Base-by-base conservation (phyloP, 2,888 invertebrate genomes). In the Cyclophora albipunctata region DNA sequence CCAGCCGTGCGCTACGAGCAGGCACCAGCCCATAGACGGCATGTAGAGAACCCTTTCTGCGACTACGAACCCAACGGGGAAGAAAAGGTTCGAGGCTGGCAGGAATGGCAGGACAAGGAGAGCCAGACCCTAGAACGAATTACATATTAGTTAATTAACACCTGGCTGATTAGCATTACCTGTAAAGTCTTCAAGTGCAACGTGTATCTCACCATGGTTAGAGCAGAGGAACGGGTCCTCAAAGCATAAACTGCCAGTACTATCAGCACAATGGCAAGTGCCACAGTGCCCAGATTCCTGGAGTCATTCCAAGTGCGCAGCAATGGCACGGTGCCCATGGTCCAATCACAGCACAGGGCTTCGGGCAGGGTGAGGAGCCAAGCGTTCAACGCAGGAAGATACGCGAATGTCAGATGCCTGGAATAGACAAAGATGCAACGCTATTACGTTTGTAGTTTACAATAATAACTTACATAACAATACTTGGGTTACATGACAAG, bases 11-110 rank as follows among this genome's bases (percentile, higher is more conserved):
- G 96, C 97, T 3, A 98, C 91, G 34, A 98, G 90, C 79, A 98
- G 91, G 73, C 98, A 98, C 90, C 96, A 98, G 48, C 98, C 98
- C 97, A 98, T 98, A 7, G 98, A 98, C 0, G 98, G 98, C 90
- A 97, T 96, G 83, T 98, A 98, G 3, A 98, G 91, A 45, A 98
- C 95, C 61, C 98, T 90, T 84, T 98, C 98, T 2, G 98, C 98
- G 37, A 98, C 94, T 55, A 98, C 98, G 82, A 98, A 98, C 2
- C 98, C 98, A 48, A 98, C 98, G 0, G 98, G 97, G 86, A 98
- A 98, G 89, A 98, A 98, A 46, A 98, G 90, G 90, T 98, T 98
- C 48, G 98, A 98, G 0, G 98, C 98, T 49, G 98, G 98, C 58
- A 98, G 88, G 82, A 98, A 98, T 48, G 98, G 98, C 50, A 98